Conservation (phyloP, 2,888 invertebrate species). For the Metalampra italica region DNA sequence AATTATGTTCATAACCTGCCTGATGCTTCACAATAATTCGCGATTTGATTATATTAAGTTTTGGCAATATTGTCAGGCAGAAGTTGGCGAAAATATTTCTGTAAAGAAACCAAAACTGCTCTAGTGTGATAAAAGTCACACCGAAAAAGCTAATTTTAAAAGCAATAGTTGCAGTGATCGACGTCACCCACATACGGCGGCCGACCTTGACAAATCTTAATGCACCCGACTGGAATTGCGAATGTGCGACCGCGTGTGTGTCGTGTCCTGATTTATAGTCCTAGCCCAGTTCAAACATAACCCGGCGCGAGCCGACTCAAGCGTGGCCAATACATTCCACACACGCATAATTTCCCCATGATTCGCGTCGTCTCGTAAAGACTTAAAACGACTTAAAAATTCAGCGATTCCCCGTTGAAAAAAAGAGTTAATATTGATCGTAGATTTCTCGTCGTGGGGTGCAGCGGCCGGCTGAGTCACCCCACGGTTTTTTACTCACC, state of each 20-base stretch:
- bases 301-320: constrained; percentile 8
- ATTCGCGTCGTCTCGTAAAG: constrained; percentile 29
- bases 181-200: constrained; percentile 55
- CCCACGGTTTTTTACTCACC: constrained; percentile 80
- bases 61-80: too few species aligned
- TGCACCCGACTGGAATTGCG: constrained; percentile 35
- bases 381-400: constrained; percentile 72
- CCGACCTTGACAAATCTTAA: constrained; percentile 69
- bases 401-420: constrained; percentile 72
- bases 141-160: neutral
- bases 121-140: too few species aligned
- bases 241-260: constrained; percentile 20
- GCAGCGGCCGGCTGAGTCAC: constrained; percentile 79
- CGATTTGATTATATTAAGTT: too few species aligned
- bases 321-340: constrained; percentile 36
- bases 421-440: constrained; percentile 81
- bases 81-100: too few species aligned
- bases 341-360: constrained; percentile 33
- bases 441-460: constrained; percentile 78
- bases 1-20: too few species aligned
- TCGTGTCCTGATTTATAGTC: constrained; percentile 50
- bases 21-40: too few species aligned
- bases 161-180: constrained; percentile 2
- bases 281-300: constrained; percentile 37
- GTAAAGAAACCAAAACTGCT: too few species aligned